Base-by-base conservation (phyloP, 2,113 vertebrate species). In the Ramphastos sulfuratus region DNA sequence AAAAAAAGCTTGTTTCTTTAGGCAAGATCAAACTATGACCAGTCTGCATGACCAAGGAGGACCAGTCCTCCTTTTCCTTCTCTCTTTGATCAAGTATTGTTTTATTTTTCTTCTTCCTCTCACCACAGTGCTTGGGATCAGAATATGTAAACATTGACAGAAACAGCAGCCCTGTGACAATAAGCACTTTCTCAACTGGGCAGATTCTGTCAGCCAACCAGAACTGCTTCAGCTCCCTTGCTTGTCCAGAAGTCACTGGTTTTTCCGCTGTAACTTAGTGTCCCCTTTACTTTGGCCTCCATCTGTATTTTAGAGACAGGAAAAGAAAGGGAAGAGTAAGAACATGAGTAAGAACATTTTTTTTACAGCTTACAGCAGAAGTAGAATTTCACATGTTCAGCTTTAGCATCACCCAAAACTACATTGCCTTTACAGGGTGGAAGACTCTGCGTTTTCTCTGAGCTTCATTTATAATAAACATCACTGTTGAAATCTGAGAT, bases 241-340 rank as follows among this genome's bases (percentile, higher is more conserved):
- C 93, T 97, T 78, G 86, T 94, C 95, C 96, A 97, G 96, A 97
- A 97, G 98, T 99, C 98, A 99, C 97, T 99, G 99, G 97, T 98
- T 96, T 98, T 99, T 99, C 97, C 99, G 98, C 97, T 99, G 99
- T 97, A 98, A 97, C 96, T 99, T 98, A 97, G 97, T 98, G 97
- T 98, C 99, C 92, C 98, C 98, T 98, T 99, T 99, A 97, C 98
- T 99, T 99, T 99, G 99, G 98, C 98, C 99, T 97, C 98, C 97
- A 98, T 99, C 99, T 99, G 97, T 59, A 97, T 95, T 50, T 92
- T 55, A 79, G 92, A 94, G 52, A 95, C 39, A 97, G 67, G 78
- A 89, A 85, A 95, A 90, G 63, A 92, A 69, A 92, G 16, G 59
- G 31, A 76, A 96, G 16, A 94, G 85, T 27, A 96, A 84, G 87